phyloP scores from a whole-genome alignment of 2,888 invertebrate genomes.

The Hylaea fasciaria region DNA sequence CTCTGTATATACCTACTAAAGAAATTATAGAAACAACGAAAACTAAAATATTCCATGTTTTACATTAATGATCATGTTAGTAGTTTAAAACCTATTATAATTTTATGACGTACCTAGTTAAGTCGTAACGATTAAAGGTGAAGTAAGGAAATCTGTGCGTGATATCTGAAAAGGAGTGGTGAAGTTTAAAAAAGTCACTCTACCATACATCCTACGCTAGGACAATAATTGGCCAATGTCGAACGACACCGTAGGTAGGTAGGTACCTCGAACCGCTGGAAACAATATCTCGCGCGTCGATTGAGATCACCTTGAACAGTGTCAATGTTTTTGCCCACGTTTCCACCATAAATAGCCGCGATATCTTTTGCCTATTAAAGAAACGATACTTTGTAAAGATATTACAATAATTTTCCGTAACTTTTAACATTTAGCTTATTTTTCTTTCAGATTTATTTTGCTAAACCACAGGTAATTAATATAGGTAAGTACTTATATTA shows the following conservation, averaged over 20 bases:
- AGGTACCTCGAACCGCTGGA: neutral
- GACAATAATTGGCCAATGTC: conserved; percentile 49
- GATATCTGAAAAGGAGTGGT: neutral
- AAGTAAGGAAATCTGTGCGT: neutral
- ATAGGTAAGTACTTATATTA: neutral
- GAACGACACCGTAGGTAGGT: conserved; percentile 43
- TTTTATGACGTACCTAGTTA: no score
- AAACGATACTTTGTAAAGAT: conserved; percentile 11
- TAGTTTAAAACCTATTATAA: no score
- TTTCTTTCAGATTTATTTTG: neutral
- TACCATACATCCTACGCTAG: conserved; percentile 37
- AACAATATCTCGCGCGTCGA: conserved; percentile 22
- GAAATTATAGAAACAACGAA: no score
- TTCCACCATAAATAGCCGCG: conserved; percentile 37
- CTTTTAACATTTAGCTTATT: conserved; percentile 6
- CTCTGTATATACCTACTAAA: no score
- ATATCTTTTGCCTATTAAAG: conserved; percentile 38
- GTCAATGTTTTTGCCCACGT: conserved; percentile 72
- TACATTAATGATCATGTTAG: no score
- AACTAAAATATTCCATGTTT: no score
- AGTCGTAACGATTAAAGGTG: no score
- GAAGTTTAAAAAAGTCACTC: neutral
- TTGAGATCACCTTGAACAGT: conserved; percentile 70
- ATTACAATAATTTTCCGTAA: conserved; percentile 6
- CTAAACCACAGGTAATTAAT: neutral